These are phyloP conservation scores for Chrysodeixis includens DNA, from an alignment of 2,888 invertebrate species.

Conservation along the genomic window DNA sequence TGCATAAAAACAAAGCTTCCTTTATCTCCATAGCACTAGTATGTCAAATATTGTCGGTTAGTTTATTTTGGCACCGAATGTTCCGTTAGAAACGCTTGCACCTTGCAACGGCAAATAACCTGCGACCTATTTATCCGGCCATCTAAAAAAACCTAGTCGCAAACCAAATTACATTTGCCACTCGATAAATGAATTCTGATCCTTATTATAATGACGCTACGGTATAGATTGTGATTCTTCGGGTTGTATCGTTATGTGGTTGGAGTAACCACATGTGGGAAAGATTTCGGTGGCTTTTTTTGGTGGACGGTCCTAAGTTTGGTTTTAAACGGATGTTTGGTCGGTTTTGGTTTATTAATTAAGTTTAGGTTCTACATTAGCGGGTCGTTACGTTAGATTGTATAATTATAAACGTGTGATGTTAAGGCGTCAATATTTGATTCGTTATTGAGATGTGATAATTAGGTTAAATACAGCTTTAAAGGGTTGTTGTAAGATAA, in stretches of 20 bases:
- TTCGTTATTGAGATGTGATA: slow-evolving; percentile 39
- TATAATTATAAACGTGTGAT: slow-evolving; percentile 63
- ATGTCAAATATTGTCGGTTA: slow-evolving; percentile 76
- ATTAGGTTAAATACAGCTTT: slow-evolving; percentile 31
- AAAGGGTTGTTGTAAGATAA: neutral
- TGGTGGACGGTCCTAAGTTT: slow-evolving; percentile 74
- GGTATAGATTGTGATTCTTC: neutral
- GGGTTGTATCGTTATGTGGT: slow-evolving; percentile 10
- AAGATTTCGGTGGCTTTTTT: slow-evolving; percentile 81
- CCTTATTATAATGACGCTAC: accelerated
- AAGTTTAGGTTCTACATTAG: slow-evolving; percentile 80
- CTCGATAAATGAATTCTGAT: slow-evolving; percentile 8
- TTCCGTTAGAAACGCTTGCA: slow-evolving; percentile 83
- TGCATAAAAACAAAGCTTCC: slow-evolving; percentile 78
- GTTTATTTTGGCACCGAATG: slow-evolving; percentile 82
- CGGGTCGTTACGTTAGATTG: slow-evolving; percentile 60
- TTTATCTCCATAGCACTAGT: slow-evolving; percentile 75
- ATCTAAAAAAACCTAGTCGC: slow-evolving; percentile 71
- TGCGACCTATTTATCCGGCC: slow-evolving; percentile 86
- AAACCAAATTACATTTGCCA: slow-evolving; percentile 41
- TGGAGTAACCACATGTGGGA: slow-evolving; percentile 66
- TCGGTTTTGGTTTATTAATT: slow-evolving; percentile 80
- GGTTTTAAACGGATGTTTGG: slow-evolving; percentile 83
- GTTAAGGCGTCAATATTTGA: slow-evolving; percentile 49
- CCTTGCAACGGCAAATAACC: slow-evolving; percentile 88